Evolutionary conservation across 2,888 invertebrate species (phyloP), one percentile per base, ranked within the genome.

Genomic region (Ophion costatus): DNA sequence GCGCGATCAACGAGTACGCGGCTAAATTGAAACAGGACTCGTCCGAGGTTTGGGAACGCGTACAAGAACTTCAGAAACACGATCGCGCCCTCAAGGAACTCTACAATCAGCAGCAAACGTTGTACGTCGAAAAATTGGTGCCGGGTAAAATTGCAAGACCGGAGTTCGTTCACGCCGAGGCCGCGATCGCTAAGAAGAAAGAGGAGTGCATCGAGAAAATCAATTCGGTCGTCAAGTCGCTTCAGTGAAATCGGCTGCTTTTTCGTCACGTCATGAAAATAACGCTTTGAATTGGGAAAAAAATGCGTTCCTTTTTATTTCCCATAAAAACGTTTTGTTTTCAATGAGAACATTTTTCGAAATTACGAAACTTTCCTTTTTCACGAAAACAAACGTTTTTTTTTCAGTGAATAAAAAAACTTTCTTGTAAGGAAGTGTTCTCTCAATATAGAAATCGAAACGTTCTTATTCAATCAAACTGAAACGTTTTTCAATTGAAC

Each of bases 121-220:
- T 94, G 22, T 94, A 94, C 83, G 94, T 95, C n/a, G 96, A 96
- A 87, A 96, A 95, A 90, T 92, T 96, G 61, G 95, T 96, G 24
- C 94, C 94, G 5, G 95, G 95, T 11, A 96, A 96, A 92, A 94
- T 96, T 88, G 94, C 93, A 73, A 95, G 96, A 84, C 94, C 94
- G 81, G 95, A 94, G 86, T 96, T 96, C 90, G 92, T 96, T 59
- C 96, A 96, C 63, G 94, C 94, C 20, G 96, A 96, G 88, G 92
- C 94, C 73, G 93, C 92, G 29, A 94, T 95, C 57, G 93, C 94
- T 45, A 94, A 94, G 88, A 96, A 96, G 91, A 95, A 95, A 84
- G 95, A 95, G 77, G 96, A 96, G 64, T 93, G 92, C 74, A 93
- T 94, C 17, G 95, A 95, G 77, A 95, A 94, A 90, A 94, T 95